These are phyloP conservation scores for Saimiri boliviensis DNA, from an alignment of 2,113 vertebrate genomes.

Conservation along the genomic window DNA sequence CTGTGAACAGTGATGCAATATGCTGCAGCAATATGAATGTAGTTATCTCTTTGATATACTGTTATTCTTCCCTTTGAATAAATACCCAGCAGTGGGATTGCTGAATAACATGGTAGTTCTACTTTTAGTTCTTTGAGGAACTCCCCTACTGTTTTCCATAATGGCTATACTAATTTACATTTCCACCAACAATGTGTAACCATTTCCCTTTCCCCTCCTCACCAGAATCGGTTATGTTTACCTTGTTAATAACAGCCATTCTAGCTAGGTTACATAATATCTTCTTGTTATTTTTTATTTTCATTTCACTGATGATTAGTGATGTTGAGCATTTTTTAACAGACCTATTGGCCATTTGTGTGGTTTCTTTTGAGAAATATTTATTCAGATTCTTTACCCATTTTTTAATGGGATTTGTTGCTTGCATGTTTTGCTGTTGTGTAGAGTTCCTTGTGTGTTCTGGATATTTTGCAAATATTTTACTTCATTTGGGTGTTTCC, in stretches of 20 bases:
- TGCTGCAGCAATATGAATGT: background rate
- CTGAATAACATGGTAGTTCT: background rate
- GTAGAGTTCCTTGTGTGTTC: background rate
- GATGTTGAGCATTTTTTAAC: background rate
- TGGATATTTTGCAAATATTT: background rate
- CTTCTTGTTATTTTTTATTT: background rate
- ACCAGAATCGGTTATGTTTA: background rate
- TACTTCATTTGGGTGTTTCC: background rate
- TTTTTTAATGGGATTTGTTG: background rate
- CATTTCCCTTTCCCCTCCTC: background rate
- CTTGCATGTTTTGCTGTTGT: background rate
- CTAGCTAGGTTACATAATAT: background rate
- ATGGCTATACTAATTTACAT: background rate
- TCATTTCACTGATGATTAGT: background rate
- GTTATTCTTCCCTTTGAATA: background rate
- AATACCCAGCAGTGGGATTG: background rate
- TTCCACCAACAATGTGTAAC: background rate
- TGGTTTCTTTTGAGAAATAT: background rate
- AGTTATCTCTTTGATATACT: background rate
- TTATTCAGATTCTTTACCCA: background rate
- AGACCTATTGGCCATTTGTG: background rate
- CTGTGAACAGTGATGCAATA: background rate
- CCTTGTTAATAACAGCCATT: background rate
- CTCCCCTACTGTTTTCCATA: background rate
- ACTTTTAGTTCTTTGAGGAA: background rate